A percentile compares a stretch with the other conserved stretches of the same genome.
These are phyloP conservation scores for Drosophila carrolli DNA, from an alignment of 1,140 invertebrate species.

Conservation along the genomic window DNA sequence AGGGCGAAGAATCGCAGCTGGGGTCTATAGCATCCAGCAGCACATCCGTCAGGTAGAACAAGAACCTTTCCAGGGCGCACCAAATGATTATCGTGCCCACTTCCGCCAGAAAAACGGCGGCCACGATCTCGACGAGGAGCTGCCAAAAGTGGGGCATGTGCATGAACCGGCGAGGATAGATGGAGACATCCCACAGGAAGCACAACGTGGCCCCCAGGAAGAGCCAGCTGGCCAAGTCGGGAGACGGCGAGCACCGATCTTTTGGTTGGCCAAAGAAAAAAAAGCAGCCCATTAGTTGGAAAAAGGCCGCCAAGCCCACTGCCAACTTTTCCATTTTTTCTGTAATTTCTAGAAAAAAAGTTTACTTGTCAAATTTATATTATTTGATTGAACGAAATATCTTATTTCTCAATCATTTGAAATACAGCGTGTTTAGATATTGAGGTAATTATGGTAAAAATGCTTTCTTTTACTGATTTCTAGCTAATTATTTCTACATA, in stretches of 20 bases:
- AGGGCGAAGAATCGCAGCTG: neutral
- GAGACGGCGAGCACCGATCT: constrained; percentile 59
- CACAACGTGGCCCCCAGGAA: constrained; percentile 43
- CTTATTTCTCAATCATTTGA: too few species aligned
- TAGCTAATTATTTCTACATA: too few species aligned
- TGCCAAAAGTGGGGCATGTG: constrained; percentile 45
- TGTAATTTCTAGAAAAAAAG: neutral
- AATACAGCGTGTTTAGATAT: too few species aligned
- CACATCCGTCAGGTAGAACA: constrained; percentile 23
- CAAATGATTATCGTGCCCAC: constrained; percentile 49
- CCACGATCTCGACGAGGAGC: constrained; percentile 37
- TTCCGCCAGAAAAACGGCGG: constrained; percentile 39
- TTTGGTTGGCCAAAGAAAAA: constrained; percentile 50
- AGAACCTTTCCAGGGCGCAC: constrained; percentile 48
- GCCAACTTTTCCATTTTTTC: constrained; percentile 36
- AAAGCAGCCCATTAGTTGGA: constrained; percentile 36
- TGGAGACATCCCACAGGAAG: constrained; percentile 38
- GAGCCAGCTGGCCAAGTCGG: constrained; percentile 49
- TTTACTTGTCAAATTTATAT: neutral
- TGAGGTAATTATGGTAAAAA: too few species aligned
- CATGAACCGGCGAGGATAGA: constrained; percentile 51
- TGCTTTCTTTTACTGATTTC: too few species aligned
- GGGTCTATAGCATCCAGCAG: constrained; percentile 1
- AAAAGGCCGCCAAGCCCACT: constrained; percentile 28
- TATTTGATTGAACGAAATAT: too few species aligned